phyloP scores from a whole-genome alignment of 2,888 invertebrate species.

The Phrixothrix hirtus region DNA sequence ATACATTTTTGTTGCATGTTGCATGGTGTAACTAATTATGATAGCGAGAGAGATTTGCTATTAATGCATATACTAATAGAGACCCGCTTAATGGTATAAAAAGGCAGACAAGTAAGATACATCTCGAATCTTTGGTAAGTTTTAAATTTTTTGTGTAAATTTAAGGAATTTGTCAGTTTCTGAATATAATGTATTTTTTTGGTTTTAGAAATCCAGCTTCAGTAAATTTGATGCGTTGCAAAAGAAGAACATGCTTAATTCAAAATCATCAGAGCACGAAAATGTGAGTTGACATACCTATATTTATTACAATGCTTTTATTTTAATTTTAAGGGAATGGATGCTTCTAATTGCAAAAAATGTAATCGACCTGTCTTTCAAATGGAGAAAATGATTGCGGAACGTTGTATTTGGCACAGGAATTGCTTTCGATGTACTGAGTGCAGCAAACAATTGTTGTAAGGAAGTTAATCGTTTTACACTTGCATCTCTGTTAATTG shows the following conservation, averaged over 20 bases:
- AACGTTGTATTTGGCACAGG: conserved; percentile 88
- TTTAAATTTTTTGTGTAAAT: background rate
- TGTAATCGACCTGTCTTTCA: conserved; percentile 92
- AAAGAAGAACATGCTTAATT: conserved; percentile 69
- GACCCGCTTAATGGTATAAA: conserved; percentile 19
- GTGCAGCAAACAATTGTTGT: conserved; percentile 92
- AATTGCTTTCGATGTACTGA: conserved; percentile 93
- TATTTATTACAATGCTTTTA: background rate
- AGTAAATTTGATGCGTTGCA: conserved; percentile 74
- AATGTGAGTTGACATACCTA: conserved; percentile 59
- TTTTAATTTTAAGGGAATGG: conserved; percentile 51
- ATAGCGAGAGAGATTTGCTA: conserved; percentile 49
- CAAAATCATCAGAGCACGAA: conserved; percentile 69
- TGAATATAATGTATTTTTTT: conserved; percentile 21
- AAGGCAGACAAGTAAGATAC: conserved; percentile 7
- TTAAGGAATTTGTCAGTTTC: too few species aligned
- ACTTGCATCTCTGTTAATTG: too few species aligned
- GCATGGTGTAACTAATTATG: conserved; percentile 32
- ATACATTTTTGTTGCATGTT: conserved; percentile 28
- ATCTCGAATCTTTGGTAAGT: conserved; percentile 16
- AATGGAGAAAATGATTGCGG: conserved; percentile 95
- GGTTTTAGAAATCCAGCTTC: conserved; percentile 71
- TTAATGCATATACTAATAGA: conserved; percentile 39
- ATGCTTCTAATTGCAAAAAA: conserved; percentile 65
- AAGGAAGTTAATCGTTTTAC: too few species aligned